Base-by-base conservation (phyloP, 2,888 invertebrate species). In the Trypoxylon attenuatum region DNA sequence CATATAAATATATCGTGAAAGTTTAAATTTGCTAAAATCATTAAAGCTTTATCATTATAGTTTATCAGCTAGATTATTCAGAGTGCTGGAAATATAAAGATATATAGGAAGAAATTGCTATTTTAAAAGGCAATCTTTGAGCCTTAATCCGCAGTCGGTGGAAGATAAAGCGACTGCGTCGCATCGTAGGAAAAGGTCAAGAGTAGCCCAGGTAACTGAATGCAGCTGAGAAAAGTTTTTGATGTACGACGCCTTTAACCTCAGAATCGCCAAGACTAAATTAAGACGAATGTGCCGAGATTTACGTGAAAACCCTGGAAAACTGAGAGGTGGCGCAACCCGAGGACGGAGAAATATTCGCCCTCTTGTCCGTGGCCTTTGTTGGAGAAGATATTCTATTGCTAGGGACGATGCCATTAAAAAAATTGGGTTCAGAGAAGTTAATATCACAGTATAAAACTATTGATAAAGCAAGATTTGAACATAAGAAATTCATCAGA, bases 251-350 rank as follows among this genome's bases (percentile, higher is more conserved):
- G 29, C 39, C 54, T 56, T 71, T 71, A 49, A 50, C 51, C 49
- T 60, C 54, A 50, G 60, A 71, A 68, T 64, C 61, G 60, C 57
- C 57, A 13, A 50, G 21, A 50, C 59, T 45, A 72, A 72, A 72
- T 72, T 73, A 72, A 72, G 71, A 72, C 42, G 58, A 69, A 72
- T 62, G 69, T 39, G 52, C 18, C 19, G 42, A 39, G 39, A 33
- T 22, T 59, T 22, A 43, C 43, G 43, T 46, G 53, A 19, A 52
- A 52, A 58, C 16, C 33, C 19, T 22, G 5, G 57, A 51, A 29
- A 23, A 6, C 6, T 10, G 29, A 45, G 57, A 57, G 49, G 49
- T 39, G 59, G 52, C n/a, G n/a, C n/a, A n/a, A n/a, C 13, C 19
- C 49, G 23, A n/a, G 55, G 49, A 54, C 58, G 43, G 38, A 33